These are phyloP conservation scores for Porites divaricata DNA, from an alignment of 92 coral and sea anemone genomes.

Conservation along the genomic window DNA sequence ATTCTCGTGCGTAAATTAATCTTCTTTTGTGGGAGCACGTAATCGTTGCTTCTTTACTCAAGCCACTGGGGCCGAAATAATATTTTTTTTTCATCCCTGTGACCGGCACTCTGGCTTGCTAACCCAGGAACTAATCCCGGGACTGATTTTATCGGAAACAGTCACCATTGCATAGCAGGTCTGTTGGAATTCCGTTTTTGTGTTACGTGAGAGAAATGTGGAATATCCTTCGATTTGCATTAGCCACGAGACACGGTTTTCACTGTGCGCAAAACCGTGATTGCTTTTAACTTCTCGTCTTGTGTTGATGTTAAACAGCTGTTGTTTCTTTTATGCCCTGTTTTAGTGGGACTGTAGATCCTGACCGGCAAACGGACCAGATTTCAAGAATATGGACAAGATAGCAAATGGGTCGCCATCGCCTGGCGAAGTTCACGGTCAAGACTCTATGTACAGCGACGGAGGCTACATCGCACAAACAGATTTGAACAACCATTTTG, in stretches of 20 bases:
- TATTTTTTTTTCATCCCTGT: background rate
- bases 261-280: background rate
- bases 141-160: conserved; percentile 94
- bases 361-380: conserved; percentile 99
- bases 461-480: conserved; percentile 72
- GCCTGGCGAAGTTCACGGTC: conserved; percentile 59
- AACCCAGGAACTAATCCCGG: conserved; percentile 86
- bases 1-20: conserved; percentile 22
- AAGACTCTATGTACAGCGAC: conserved; percentile 79
- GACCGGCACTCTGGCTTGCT: conserved; percentile 85
- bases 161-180: conserved; percentile 94
- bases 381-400: conserved; percentile 85
- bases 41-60: conserved; percentile 34
- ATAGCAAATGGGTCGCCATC: conserved; percentile 74
- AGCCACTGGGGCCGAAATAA: conserved; percentile 19
- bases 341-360: conserved; percentile 98
- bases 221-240: conserved; percentile 11
- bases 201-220: background rate
- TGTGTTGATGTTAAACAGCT: background rate
- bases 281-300: conserved; percentile 1
- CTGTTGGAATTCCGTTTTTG: conserved; percentile 17
- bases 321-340: conserved; percentile 29
- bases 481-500: conserved; percentile 66
- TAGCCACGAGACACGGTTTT: conserved; percentile 31
- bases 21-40: conserved; percentile 8